A percentile compares a stretch with the other conserved stretches of the same genome.
Conservation (phyloP, 1,140 invertebrate genomes). For the Vollenhovia emeryi region DNA sequence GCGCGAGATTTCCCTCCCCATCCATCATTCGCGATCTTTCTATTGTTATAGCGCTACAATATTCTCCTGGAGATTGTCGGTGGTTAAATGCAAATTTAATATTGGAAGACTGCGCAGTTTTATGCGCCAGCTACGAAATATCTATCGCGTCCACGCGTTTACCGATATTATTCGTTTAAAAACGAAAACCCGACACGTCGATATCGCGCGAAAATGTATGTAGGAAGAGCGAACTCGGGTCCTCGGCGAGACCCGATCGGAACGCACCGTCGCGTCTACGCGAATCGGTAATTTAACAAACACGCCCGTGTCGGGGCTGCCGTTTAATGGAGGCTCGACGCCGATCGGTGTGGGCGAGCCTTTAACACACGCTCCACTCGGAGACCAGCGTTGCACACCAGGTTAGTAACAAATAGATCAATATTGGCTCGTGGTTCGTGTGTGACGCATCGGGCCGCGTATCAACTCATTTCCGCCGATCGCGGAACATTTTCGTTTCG, state of each 20-base stretch:
- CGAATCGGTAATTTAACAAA: conserved; percentile 13
- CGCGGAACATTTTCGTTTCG: conserved; percentile 3
- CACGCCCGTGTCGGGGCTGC: background rate
- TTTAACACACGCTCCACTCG: conserved; percentile 57
- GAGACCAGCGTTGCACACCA: conserved; percentile 51
- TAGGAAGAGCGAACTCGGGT: background rate
- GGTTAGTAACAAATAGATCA: conserved; percentile 77
- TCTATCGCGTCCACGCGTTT: background rate
- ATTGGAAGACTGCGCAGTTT: background rate
- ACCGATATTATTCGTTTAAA: background rate
- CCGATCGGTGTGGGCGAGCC: conserved; percentile 16
- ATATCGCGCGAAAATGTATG: background rate
- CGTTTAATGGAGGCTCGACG: background rate
- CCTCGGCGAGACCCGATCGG: background rate
- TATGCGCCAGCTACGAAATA: background rate
- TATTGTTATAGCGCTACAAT: background rate
- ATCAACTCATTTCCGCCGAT: conserved; percentile 54
- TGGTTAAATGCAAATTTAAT: conserved; percentile 16
- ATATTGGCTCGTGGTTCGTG: conserved; percentile 72
- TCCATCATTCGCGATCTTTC: background rate
- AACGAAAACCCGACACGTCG: background rate
- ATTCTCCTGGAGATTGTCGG: background rate
- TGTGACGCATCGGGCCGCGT: conserved; percentile 52
- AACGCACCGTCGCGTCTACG: background rate
- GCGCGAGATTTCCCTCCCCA: background rate